Conservation (phyloP, 2,797 vertebrate species). For the Brotula barbata region DNA sequence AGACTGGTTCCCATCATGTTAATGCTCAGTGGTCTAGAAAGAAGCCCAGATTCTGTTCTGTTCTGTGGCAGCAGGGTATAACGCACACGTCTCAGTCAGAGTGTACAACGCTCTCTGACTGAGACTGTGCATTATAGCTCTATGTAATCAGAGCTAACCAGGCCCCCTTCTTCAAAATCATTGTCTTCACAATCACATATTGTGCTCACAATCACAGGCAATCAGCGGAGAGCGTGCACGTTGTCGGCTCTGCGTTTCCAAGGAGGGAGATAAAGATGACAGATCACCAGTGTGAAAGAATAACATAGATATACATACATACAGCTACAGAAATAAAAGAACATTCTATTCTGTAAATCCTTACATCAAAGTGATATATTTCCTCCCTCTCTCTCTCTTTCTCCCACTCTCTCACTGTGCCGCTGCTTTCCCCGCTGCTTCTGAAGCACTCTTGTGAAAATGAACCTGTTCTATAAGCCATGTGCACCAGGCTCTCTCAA, state of each 20-base stretch:
- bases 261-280: constrained; percentile 5
- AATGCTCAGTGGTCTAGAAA: neutral
- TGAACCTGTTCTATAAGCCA: constrained; percentile 41
- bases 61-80: no score
- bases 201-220: constrained; percentile 47
- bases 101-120: no score
- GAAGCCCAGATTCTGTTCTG: no score
- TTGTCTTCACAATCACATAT: constrained; percentile 31
- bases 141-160: constrained; percentile 58
- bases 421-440: constrained; percentile 31
- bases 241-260: neutral
- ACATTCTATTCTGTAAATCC: neutral
- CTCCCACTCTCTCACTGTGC: constrained; percentile 10
- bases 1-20: neutral
- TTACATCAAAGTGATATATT: constrained; percentile 9
- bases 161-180: constrained; percentile 18
- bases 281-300: constrained; percentile 3
- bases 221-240: constrained; percentile 33
- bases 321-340: constrained; percentile 5
- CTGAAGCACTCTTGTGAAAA: constrained; percentile 55
- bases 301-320: constrained; percentile 6
- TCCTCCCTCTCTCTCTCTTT: neutral
- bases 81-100: no score
- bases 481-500: constrained; percentile 49
- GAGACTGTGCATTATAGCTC: constrained; percentile 23